These are phyloP conservation scores for Rhysida immarginata DNA, from an alignment of 1,140 invertebrate genomes.

Conservation along the genomic window DNA sequence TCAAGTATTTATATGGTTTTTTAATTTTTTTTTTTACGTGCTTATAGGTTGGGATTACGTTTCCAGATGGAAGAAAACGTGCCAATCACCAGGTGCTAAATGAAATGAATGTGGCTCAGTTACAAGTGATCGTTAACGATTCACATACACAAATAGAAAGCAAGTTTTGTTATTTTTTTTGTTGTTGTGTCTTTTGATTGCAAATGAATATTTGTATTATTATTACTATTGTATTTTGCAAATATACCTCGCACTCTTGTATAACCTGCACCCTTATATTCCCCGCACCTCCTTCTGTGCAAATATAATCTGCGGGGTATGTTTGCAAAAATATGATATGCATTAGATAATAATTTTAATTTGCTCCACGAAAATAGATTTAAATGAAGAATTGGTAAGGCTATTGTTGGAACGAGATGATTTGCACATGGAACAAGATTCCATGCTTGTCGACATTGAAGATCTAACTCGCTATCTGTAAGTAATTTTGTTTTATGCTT, in stretches of 20 bases:
- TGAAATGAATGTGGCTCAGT: slow-evolving; percentile 84
- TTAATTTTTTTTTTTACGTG: too few relatives aligned
- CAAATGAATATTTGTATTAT: too few relatives aligned
- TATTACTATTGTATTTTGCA: too few relatives aligned
- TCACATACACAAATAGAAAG: slow-evolving; percentile 81
- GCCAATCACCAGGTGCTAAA: slow-evolving; percentile 66
- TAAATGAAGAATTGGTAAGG: slow-evolving; percentile 77
- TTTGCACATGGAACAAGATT: slow-evolving; percentile 91
- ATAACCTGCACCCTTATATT: too few relatives aligned
- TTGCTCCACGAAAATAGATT: too few relatives aligned
- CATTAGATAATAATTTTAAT: too few relatives aligned
- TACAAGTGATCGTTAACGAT: slow-evolving; percentile 89
- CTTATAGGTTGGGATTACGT: slow-evolving; percentile 58
- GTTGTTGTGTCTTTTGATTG: not conserved
- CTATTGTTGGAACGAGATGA: slow-evolving; percentile 78
- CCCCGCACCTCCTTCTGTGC: too few relatives aligned
- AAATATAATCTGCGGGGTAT: too few relatives aligned
- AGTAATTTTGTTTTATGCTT: not conserved
- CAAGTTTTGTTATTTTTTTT: slow-evolving; percentile 26
- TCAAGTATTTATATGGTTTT: not conserved
- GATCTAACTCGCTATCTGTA: slow-evolving; percentile 72
- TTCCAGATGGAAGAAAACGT: slow-evolving; percentile 60
- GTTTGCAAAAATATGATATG: too few relatives aligned
- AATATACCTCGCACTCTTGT: too few relatives aligned
- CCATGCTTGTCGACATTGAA: slow-evolving; percentile 91